phyloP scores from a whole-genome alignment of 2,888 invertebrate genomes.

The Horisme vitalbata region DNA sequence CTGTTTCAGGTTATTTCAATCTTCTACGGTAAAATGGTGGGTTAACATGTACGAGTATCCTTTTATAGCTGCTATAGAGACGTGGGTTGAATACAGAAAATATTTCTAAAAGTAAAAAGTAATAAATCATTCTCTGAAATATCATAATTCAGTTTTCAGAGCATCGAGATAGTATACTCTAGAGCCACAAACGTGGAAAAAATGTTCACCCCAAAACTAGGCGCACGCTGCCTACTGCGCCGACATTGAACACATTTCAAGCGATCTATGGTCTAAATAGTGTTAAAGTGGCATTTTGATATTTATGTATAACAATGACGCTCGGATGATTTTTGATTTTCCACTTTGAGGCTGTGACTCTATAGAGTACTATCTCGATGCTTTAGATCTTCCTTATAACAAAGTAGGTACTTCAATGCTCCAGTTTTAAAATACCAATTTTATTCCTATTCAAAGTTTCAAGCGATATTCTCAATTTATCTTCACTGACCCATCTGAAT shows the following conservation, averaged over 20 bases:
- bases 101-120: constrained; percentile 4
- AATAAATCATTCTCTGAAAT: constrained; percentile 12
- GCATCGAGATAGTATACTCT: no score
- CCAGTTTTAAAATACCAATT: constrained; percentile 10
- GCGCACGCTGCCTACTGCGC: no score
- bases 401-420: constrained; percentile 1
- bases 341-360: no score
- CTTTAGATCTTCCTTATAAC: background rate
- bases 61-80: constrained; percentile 27
- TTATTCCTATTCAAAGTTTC: constrained; percentile 22
- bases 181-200: no score
- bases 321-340: no score
- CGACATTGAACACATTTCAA: no score
- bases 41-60: constrained; percentile 23
- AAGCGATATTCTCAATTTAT: constrained; percentile 25
- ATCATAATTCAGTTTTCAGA: constrained; percentile 4
- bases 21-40: constrained; percentile 34
- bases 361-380: no score
- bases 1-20: constrained; percentile 32
- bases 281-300: no score
- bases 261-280: no score
- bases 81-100: constrained; percentile 15
- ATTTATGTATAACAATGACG: no score
- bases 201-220: no score
- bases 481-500: constrained; percentile 28